phyloP scores from a whole-genome alignment of 2,797 vertebrate genomes.

The Macroramphosus scolopax region DNA sequence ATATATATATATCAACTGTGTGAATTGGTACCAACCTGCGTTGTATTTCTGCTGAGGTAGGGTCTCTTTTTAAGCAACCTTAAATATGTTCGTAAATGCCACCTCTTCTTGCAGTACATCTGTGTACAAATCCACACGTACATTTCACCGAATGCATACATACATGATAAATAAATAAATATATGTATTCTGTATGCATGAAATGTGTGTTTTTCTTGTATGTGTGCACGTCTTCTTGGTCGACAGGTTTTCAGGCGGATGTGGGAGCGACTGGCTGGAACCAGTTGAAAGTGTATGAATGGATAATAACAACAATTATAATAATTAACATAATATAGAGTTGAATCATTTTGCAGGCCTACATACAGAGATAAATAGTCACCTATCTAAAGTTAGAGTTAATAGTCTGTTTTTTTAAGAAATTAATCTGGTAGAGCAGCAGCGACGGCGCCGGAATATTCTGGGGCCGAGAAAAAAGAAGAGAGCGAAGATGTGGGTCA shows the following conservation, averaged over 20 bases:
- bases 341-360: slow-evolving; percentile 54
- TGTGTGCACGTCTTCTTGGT: slow-evolving; percentile 49
- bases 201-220: slow-evolving; percentile 39
- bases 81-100: slow-evolving; percentile 73
- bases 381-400: slow-evolving; percentile 50
- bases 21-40: slow-evolving; percentile 68
- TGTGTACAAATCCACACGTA: slow-evolving; percentile 51
- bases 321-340: slow-evolving; percentile 54
- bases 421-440: slow-evolving; percentile 69
- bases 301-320: slow-evolving; percentile 45
- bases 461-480: slow-evolving; percentile 59
- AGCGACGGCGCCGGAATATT: slow-evolving; percentile 68
- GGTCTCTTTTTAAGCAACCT: slow-evolving; percentile 59
- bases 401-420: slow-evolving; percentile 50
- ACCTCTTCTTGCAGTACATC: slow-evolving; percentile 67
- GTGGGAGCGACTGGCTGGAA: slow-evolving; percentile 55
- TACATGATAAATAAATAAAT: slow-evolving; percentile 77
- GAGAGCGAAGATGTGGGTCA: slow-evolving; percentile 49
- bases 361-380: slow-evolving; percentile 65
- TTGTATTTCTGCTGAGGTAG: slow-evolving; percentile 73
- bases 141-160: slow-evolving; percentile 56
- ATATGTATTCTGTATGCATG: slow-evolving; percentile 72
- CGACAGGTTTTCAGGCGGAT: slow-evolving; percentile 71
- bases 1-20: slow-evolving; percentile 66
- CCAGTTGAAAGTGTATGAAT: slow-evolving; percentile 52